Conservation (phyloP, 2,797 vertebrate genomes). For the Mormyrops boulengeri region DNA sequence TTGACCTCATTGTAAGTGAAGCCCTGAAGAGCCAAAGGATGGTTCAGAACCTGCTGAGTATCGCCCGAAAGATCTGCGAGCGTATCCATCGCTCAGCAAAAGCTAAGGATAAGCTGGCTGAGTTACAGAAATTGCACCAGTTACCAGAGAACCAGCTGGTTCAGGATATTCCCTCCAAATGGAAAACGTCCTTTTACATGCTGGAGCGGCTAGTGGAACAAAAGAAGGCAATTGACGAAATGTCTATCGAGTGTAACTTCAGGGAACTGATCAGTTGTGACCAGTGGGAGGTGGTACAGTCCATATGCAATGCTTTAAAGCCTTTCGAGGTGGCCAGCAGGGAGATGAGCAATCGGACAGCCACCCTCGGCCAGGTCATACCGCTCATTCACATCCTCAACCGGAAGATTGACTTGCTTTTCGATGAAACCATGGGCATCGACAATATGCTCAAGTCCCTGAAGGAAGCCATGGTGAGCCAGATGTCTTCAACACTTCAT, state of each 20-base stretch:
- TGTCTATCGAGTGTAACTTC: slow-evolving; percentile 90
- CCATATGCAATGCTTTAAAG: slow-evolving; percentile 87
- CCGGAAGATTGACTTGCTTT: slow-evolving; percentile 88
- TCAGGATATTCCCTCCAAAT: slow-evolving; percentile 89
- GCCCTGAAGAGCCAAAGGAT: slow-evolving; percentile 97
- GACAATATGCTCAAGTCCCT: slow-evolving; percentile 92
- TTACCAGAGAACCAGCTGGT: slow-evolving; percentile 85
- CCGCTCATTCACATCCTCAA: slow-evolving; percentile 95
- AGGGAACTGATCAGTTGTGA: slow-evolving; percentile 92
- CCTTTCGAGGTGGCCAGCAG: slow-evolving; percentile 87
- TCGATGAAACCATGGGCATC: slow-evolving; percentile 93
- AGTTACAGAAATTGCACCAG: slow-evolving; percentile 76
- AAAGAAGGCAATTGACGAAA: slow-evolving; percentile 83
- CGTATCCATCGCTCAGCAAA: slow-evolving; percentile 82
- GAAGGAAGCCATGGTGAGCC: slow-evolving; percentile 89
- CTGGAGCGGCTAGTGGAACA: slow-evolving; percentile 91
- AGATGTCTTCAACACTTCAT: slow-evolving; percentile 76
- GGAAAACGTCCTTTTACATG: slow-evolving; percentile 92
- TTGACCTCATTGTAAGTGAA: slow-evolving; percentile 87
- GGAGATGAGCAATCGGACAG: slow-evolving; percentile 86
- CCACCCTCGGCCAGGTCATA: slow-evolving; percentile 93
- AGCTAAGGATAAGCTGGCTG: slow-evolving; percentile 81
- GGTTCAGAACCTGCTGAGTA: slow-evolving; percentile 93
- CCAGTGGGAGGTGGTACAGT: slow-evolving; percentile 98
- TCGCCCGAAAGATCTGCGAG: slow-evolving; percentile 88